Percentiles rank a stretch among this genome's conserved stretches.
Conservation (phyloP, 2,797 vertebrate species). For the Periophthalmus magnuspinnatus region DNA sequence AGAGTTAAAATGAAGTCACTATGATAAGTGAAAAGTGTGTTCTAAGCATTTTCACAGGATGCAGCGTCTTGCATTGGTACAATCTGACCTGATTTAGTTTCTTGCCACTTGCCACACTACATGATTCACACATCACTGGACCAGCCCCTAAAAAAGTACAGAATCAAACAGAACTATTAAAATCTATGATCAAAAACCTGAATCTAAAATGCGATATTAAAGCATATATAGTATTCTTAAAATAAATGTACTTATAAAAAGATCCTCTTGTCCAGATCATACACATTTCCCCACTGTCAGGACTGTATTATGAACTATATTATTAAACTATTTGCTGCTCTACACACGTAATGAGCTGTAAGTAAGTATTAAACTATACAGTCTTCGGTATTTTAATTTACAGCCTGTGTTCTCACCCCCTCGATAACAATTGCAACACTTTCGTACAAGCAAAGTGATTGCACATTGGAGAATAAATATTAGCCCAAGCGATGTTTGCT, state of each 20-base stretch:
- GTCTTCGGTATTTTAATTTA: not conserved
- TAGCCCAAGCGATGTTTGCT: slow-evolving; percentile 48
- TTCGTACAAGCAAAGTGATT: slow-evolving; percentile 37
- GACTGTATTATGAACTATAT: not conserved
- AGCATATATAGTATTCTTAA: not conserved
- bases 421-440: slow-evolving; percentile 22
- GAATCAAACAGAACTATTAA: not conserved
- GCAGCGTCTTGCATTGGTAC: slow-evolving; percentile 58
- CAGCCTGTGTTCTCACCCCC: slow-evolving; percentile 42
- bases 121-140: slow-evolving; percentile 41
- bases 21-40: slow-evolving; percentile 41
- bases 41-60: slow-evolving; percentile 67
- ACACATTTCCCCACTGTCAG: not conserved
- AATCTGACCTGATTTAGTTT: slow-evolving; percentile 76
- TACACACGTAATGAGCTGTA: no score
- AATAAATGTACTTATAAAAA: not conserved
- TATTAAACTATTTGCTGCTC: no score
- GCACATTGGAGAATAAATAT: slow-evolving; percentile 56
- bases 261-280: not conserved
- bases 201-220: not conserved
- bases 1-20: slow-evolving; percentile 17
- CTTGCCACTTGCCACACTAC: slow-evolving; percentile 59
- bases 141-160: slow-evolving; percentile 29
- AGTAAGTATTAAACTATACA: not conserved
- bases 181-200: no score